Evolutionary conservation across 2,797 vertebrate genomes (phyloP), one percentile per base, ranked within the genome.

Genomic region (Enteromius viviparus): DNA sequence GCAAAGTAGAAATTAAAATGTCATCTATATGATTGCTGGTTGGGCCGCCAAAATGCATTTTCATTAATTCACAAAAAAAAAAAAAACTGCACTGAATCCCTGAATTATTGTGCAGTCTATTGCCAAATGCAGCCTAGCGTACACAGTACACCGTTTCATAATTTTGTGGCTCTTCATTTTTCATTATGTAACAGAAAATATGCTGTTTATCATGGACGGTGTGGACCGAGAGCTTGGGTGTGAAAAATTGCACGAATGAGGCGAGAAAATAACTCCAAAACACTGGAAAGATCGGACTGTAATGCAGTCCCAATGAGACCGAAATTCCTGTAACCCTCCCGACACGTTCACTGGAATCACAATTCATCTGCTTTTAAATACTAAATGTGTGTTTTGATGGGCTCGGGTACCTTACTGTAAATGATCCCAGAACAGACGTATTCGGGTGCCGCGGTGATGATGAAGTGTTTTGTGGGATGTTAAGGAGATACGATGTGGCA

Each of bases 1-100:
- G 66, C 83, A 80, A 51, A 80, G 58, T 53, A 69, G 65, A 86
- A 86, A 85, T 72, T 79, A 77, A 85, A 79, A 78, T 85, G 60
- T 83, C 80, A 83, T 47, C 58, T 74, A 29, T 65, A 51, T 81
- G 77, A 81, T 85, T 80, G 19, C 65, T 83, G 51, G n/a, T 65
- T 75, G 51, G 69, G 34, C 55, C 12, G 65, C n/a, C 47, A 40
- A 34, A 58, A 72, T 82, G 51, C 72, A 72, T 83, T 84, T 84
- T 82, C 49, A 76, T 45, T 49, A 49, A 60, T 60, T 74, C n/a
- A 34, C 32, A 15, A 64, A 78, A 45, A 49, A 40, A 21, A 37
- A 37, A 37, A 37, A 37, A 37, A 37, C 5, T 40, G 2, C 10
- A 15, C 5, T n/a, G 40, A 53, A 40, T 76, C 34, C 15, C 51